Evolutionary conservation across 2,888 invertebrate species (phyloP), one percentile per base, ranked within the genome.

Genomic region (Limnephilus rhombicus): DNA sequence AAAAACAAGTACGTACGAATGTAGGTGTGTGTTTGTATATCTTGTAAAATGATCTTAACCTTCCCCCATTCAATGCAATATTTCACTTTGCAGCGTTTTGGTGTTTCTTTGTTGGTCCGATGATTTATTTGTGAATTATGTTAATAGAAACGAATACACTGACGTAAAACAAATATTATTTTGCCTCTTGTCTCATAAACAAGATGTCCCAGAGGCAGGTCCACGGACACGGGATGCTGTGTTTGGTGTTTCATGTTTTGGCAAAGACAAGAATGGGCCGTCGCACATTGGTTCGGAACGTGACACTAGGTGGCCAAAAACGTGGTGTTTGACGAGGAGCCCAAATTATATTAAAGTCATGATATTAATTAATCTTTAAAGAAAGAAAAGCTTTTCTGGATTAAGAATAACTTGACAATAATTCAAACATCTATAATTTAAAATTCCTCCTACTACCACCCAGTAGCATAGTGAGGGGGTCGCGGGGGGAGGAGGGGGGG

Each of bases 81-180:
- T 68, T 68, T n/a, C 68, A 68, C 68, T 68, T 68, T 68, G 68
- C 68, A n/a, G 68, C 68, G 24, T 68, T 68, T 68, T 83, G 37
- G 83, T 83, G 34, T 83, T 34, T 34, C 83, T 41, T 83, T 83
- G 34, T 83, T 41, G 24, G n/a, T 41, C 9, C 24, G 34, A 34
- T 83, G 83, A 83, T 83, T 83, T 37, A 83, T 83, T 37, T 41
- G 34, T 24, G 24, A 83, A 83, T 83, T 83, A 83, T 83, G 83
- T 34, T 83, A 83, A 83, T 83, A 34, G 34, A 83, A 83, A 83
- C 83, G 83, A 34, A 83, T 83, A 24, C 83, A 34, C 83, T 34
- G 37, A 34, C 83, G 37, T 83, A 83, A 83, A 83, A 34, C 83
- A 83, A 83, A 83, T 41, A 83, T 83, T 83, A 34, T 83, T 34